Percentiles rank a stretch among this genome's conserved stretches.
These are phyloP conservation scores for Patella caerulea DNA, from an alignment of 2,888 invertebrate species.

Conservation along the genomic window DNA sequence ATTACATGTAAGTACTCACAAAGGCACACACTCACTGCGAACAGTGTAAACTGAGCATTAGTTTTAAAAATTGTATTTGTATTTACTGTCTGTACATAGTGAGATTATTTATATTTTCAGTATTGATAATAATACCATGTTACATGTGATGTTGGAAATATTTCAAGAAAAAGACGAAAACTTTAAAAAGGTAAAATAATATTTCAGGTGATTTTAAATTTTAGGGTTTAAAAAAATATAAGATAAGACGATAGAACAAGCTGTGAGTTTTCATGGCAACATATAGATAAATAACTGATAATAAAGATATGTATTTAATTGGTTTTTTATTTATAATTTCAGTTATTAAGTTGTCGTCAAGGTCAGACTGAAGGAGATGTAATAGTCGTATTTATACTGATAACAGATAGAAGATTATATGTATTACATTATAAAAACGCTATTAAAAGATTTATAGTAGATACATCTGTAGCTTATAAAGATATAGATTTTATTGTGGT, in stretches of 20 bases:
- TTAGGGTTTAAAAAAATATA: no score
- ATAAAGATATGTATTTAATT: no score
- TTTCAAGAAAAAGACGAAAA: slow-evolving; percentile 67
- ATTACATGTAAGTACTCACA: no score
- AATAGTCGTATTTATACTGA: slow-evolving; percentile 55
- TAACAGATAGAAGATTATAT: slow-evolving; percentile 64
- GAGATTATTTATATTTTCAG: slow-evolving; percentile 39
- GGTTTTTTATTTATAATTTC: slow-evolving; percentile 27
- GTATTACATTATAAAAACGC: slow-evolving; percentile 57
- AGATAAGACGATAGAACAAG: no score
- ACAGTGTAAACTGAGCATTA: no score
- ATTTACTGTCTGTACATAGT: neutral
- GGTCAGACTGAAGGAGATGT: slow-evolving; percentile 67
- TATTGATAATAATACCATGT: slow-evolving; percentile 67
- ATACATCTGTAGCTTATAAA: slow-evolving; percentile 52
- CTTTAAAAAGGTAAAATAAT: slow-evolving; percentile 63
- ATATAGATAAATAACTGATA: no score
- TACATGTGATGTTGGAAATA: slow-evolving; percentile 68
- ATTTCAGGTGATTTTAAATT: no score
- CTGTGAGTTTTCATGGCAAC: no score
- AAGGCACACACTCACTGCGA: no score
- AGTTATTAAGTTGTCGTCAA: slow-evolving; percentile 66
- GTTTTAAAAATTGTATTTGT: no score
- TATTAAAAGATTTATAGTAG: slow-evolving; percentile 55
- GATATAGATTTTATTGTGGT: slow-evolving; percentile 69